Evolutionary conservation across 2,888 invertebrate species (phyloP).

Genomic region (Tricholauxania praeusta): DNA sequence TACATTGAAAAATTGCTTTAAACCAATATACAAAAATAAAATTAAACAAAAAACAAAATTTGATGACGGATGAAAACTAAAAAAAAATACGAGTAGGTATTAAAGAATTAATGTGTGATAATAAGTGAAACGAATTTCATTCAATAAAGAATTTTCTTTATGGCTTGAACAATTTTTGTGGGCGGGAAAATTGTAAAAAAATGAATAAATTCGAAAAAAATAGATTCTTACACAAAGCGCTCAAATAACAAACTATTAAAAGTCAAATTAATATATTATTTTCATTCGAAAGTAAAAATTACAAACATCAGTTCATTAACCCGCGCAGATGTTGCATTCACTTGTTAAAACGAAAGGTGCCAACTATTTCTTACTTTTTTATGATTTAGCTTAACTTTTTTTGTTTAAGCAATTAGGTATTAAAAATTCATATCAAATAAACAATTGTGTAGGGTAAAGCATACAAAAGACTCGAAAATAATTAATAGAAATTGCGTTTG

Average conservation of each 20-base stretch:
- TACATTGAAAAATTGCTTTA: not conserved
- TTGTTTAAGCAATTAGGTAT: not conserved
- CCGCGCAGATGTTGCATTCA: not conserved
- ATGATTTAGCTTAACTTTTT: not conserved
- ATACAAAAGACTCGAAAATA: too few relatives aligned
- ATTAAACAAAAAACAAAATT: not conserved
- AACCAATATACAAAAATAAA: not conserved
- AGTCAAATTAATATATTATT: not conserved
- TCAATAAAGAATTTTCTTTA: too few relatives aligned
- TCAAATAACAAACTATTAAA: too few relatives aligned
- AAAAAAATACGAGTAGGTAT: not conserved
- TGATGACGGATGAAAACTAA: not conserved
- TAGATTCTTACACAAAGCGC: not conserved
- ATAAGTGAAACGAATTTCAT: too few relatives aligned
- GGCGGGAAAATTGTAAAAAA: not conserved
- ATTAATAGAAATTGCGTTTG: too few relatives aligned
- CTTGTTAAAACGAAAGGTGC: not conserved
- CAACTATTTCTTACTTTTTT: too few relatives aligned
- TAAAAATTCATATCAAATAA: too few relatives aligned
- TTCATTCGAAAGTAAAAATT: not conserved
- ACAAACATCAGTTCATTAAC: slow-evolving; percentile 28
- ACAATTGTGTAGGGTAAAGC: too few relatives aligned
- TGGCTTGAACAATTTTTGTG: not conserved
- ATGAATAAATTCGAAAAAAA: not conserved
- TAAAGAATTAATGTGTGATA: not conserved